Conservation (phyloP, 2,113 vertebrate genomes). For the Pogonocichla stellata region DNA sequence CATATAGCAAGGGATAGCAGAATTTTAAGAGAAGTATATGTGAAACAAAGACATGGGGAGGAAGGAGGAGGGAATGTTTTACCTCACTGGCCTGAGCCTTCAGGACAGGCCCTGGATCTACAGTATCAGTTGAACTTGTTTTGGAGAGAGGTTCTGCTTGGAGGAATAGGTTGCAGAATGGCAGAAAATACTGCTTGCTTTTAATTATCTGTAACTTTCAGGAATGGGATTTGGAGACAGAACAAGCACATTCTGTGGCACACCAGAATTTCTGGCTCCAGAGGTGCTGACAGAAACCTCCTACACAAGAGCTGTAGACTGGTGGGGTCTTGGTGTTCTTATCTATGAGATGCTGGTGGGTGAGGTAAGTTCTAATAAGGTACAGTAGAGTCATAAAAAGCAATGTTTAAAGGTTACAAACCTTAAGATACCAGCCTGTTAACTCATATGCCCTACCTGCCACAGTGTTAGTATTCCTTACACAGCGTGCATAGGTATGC, state of each 20-base stretch:
- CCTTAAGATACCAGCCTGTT: background rate
- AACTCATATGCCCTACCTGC: background rate
- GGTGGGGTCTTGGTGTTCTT: conserved; percentile 98
- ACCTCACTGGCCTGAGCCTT: background rate
- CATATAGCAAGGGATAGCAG: too few relatives aligned
- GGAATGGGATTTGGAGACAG: conserved; percentile 98
- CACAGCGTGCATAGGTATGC: background rate
- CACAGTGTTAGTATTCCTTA: too few relatives aligned
- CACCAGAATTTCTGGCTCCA: conserved; percentile 96
- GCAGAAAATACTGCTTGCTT: background rate
- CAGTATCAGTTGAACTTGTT: background rate
- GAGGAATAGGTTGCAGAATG: background rate
- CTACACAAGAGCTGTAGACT: conserved; percentile 96
- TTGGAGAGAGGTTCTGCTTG: background rate
- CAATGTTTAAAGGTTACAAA: background rate
- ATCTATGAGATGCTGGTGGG: conserved; percentile 99
- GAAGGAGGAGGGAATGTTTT: background rate
- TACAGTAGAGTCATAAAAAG: background rate
- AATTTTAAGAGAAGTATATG: background rate
- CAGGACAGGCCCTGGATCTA: background rate
- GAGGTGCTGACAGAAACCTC: conserved; percentile 98
- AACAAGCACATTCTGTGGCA: conserved; percentile 98
- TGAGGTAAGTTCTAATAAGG: conserved; percentile 81
- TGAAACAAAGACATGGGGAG: background rate
- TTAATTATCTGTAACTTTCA: conserved; percentile 63